Percentiles rank a stretch among this genome's conserved stretches.
Conservation (phyloP, 2,113 vertebrate genomes). For the Erinaceus europaeus region DNA sequence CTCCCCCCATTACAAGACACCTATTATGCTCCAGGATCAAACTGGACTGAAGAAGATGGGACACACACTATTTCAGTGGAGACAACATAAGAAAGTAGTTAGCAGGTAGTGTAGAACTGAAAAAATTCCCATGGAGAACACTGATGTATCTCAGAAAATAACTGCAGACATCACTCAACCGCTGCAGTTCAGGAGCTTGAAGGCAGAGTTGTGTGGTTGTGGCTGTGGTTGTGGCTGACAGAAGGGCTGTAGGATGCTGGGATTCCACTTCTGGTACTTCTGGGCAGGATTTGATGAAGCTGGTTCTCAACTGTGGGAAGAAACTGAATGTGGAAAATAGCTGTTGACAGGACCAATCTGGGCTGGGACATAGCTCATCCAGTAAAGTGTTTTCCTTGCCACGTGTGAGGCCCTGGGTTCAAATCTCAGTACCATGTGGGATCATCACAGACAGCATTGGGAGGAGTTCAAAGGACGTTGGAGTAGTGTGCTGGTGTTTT, state of each 20-base stretch:
- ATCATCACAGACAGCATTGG: no score
- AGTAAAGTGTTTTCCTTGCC: no score
- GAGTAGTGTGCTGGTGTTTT: no score
- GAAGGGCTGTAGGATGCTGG: background rate
- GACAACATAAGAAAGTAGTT: background rate
- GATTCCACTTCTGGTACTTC: background rate
- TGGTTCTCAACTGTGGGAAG: background rate
- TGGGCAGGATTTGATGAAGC: background rate
- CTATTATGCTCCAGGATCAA: background rate
- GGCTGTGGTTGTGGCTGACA: no score
- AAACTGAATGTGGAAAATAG: background rate
- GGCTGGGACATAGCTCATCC: no score
- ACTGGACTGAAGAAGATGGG: background rate
- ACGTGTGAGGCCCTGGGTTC: no score
- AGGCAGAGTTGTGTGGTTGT: background rate
- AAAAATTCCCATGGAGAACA: background rate
- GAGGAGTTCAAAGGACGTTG: no score
- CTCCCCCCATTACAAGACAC: accelerated
- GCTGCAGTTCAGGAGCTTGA: background rate
- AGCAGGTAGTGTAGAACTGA: background rate
- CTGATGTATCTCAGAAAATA: background rate
- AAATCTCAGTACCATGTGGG: no score
- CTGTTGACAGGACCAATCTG: background rate
- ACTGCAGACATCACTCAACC: background rate
- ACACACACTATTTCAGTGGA: background rate